Evolutionary conservation across 2,888 invertebrate species (phyloP).

Genomic region (Cataglyphis altisquamis): DNA sequence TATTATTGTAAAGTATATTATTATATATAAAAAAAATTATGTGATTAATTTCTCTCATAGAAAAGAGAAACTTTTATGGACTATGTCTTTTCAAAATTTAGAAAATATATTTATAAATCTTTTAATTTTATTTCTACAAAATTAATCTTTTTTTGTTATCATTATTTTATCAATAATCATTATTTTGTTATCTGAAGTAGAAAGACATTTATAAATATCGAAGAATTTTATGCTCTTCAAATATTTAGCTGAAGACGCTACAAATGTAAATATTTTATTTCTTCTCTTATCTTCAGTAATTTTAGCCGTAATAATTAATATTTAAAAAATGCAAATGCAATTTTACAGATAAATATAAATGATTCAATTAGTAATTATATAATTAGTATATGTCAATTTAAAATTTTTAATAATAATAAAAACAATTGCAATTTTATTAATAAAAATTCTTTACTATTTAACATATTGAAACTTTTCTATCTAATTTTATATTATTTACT

Average conservation of each 20-base stretch:
- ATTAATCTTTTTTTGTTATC: not conserved
- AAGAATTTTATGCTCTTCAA: not conserved
- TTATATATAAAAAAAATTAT: not conserved
- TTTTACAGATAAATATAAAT: not conserved
- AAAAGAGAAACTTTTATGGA: not conserved
- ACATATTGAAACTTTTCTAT: not conserved
- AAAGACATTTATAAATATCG: not conserved
- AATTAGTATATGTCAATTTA: no score
- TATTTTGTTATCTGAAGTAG: not conserved
- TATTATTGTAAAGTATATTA: not conserved
- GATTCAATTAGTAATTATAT: not conserved
- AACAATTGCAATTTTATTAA: not conserved
- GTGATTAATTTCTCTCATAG: not conserved
- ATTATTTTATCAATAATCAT: not conserved
- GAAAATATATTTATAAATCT: not conserved
- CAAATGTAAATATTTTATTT: not conserved
- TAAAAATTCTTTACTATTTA: not conserved
- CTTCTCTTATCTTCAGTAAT: not conserved
- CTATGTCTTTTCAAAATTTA: not conserved
- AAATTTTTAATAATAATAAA: no score
- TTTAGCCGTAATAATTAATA: not conserved
- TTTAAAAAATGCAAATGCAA: not conserved
- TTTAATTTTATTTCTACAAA: not conserved
- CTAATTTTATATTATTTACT: not conserved
- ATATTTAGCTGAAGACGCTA: not conserved